phyloP scores from a whole-genome alignment of 2,113 vertebrate genomes.

The Ginglymostoma cirratum region DNA sequence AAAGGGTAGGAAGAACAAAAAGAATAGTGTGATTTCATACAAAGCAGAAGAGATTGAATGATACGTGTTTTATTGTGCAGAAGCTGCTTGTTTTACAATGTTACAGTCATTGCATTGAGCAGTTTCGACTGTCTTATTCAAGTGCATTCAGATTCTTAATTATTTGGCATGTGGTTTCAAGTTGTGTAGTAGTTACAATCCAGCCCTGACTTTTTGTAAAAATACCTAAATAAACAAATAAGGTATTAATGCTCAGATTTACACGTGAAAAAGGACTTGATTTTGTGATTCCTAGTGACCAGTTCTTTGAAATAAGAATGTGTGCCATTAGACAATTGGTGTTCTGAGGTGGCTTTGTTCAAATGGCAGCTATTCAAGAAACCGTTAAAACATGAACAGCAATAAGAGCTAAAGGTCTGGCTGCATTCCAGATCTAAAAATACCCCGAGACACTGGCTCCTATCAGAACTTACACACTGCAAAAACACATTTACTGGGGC shows the following conservation, averaged over 20 bases:
- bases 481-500: not conserved
- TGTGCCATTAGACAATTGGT: constrained; percentile 39
- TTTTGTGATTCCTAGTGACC: not conserved
- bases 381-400: constrained; percentile 47
- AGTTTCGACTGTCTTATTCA: not conserved
- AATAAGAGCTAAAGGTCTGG: constrained; percentile 48
- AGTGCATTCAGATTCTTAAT: not conserved
- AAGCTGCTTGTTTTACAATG: not conserved
- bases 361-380: constrained; percentile 49
- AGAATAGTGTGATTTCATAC: not conserved
- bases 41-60: not conserved
- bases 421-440: constrained; percentile 44
- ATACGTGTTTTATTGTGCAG: not conserved
- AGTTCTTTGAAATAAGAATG: not conserved
- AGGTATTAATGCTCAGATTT: not conserved
- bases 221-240: not conserved
- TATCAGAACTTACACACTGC: not conserved
- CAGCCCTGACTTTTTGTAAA: not conserved
- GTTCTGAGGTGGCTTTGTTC: constrained; percentile 43
- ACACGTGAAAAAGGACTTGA: not conserved
- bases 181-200: not conserved
- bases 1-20: not conserved
- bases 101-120: not conserved
- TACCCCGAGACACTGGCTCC: not conserved
- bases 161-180: not conserved